A percentile compares a stretch with the other conserved stretches of the same genome.
Evolutionary conservation across 2,888 invertebrate species (phyloP).

Genomic region (Xylota segnis): DNA sequence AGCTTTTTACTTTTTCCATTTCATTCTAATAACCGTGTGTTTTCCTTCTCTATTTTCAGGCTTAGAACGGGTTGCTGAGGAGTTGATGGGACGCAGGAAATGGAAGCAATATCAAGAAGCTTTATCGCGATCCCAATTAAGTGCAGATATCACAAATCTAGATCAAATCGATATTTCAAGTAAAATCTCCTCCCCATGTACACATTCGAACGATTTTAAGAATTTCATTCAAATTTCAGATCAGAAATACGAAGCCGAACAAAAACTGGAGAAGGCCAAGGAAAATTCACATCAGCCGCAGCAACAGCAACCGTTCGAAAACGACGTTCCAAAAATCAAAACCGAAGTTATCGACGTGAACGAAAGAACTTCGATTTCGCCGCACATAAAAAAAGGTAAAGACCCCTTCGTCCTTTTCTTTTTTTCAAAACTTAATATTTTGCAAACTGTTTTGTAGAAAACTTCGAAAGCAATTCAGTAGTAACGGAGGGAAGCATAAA

Average conservation of each 20-base stretch:
- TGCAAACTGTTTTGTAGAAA: conserved; percentile 37
- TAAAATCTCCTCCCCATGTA: too few species aligned
- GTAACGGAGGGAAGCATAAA: conserved; percentile 61
- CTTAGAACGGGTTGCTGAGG: conserved; percentile 98
- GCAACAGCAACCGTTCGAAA: conserved; percentile 66
- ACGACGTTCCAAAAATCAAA: conserved; percentile 60
- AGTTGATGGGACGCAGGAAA: conserved; percentile 98
- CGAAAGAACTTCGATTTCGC: conserved; percentile 41
- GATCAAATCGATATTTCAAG: conserved; percentile 77
- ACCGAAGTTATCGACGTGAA: conserved; percentile 56
- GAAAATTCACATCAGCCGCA: conserved; percentile 77
- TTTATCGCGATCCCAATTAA: conserved; percentile 86
- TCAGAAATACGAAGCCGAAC: conserved; percentile 59
- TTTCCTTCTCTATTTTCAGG: conserved; percentile 86
- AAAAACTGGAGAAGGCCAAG: conserved; percentile 64
- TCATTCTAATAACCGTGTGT: not conserved
- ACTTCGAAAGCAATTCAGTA: conserved; percentile 55
- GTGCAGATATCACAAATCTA: conserved; percentile 79
- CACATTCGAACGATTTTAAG: not conserved
- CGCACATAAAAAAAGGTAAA: conserved; percentile 63
- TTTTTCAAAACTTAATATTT: not conserved
- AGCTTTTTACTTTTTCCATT: not conserved
- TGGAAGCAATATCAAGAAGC: conserved; percentile 97
- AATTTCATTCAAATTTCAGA: conserved; percentile 5
- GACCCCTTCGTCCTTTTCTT: too few species aligned